These are phyloP conservation scores for Brachionus manjavacas DNA, from an alignment of 1,140 invertebrate genomes.

Conservation along the genomic window DNA sequence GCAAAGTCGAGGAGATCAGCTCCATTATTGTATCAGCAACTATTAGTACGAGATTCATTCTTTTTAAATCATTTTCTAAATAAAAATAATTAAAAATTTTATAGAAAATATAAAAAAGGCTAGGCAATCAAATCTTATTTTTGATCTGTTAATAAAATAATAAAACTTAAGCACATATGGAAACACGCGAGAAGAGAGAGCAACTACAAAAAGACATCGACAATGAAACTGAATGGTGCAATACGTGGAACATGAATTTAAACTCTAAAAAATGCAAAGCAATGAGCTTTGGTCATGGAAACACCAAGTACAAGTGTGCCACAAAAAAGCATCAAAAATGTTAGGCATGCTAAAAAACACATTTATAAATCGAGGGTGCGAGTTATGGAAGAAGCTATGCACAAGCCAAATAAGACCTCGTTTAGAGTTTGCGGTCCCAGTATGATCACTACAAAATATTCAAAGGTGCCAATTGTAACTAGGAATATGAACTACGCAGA, in stretches of 20 bases:
- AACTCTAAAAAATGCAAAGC: no score
- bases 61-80: not conserved
- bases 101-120: no score
- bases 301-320: not conserved
- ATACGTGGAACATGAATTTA: no score
- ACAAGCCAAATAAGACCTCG: not conserved
- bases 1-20: not conserved
- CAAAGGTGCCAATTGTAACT: no score
- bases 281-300: no score
- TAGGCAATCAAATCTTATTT: no score
- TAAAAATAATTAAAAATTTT: not conserved
- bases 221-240: no score
- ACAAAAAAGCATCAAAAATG: not conserved
- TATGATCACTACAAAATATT: not conserved
- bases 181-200: no score
- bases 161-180: no score
- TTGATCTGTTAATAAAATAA: no score
- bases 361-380: not conserved
- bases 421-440: not conserved
- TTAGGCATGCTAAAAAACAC: not conserved
- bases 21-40: not conserved
- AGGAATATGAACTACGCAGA: no score
- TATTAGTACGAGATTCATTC: not conserved
- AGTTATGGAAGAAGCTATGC: not conserved
- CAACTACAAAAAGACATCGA: no score